Conservation (phyloP, 1,140 invertebrate species). For the Artemia franciscana region DNA sequence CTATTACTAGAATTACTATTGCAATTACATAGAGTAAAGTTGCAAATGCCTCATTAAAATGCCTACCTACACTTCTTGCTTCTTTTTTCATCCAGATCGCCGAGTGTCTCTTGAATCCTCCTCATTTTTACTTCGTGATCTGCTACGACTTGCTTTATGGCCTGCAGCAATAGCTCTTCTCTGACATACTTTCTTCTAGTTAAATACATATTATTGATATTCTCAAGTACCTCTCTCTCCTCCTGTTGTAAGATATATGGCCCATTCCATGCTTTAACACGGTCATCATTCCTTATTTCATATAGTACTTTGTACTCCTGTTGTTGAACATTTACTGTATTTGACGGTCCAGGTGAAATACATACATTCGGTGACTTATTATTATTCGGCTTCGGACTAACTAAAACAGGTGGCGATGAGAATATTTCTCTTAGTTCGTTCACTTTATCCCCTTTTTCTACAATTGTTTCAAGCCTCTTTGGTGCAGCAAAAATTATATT, state of each 20-base stretch:
- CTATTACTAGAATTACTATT: too few species aligned
- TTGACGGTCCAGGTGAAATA: background rate
- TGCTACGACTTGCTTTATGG: background rate
- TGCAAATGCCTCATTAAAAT: too few species aligned
- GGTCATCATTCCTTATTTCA: background rate
- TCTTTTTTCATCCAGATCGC: background rate
- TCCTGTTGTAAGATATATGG: background rate
- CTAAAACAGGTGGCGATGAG: background rate
- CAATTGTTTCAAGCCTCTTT: background rate
- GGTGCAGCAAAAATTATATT: too few species aligned
- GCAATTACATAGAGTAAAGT: too few species aligned
- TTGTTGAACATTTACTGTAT: background rate
- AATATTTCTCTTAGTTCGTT: background rate
- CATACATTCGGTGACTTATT: too few species aligned
- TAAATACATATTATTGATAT: background rate
- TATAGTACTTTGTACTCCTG: background rate
- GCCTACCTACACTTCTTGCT: too few species aligned
- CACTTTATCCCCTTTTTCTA: background rate
- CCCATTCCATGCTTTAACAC: background rate
- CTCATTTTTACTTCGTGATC: background rate
- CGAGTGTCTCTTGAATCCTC: background rate
- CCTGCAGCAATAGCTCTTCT: background rate
- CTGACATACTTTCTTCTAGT: background rate
- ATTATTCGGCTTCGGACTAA: background rate
- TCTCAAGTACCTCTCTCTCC: background rate